phyloP scores from a whole-genome alignment of 2,888 invertebrate species.

The Actias luna region DNA sequence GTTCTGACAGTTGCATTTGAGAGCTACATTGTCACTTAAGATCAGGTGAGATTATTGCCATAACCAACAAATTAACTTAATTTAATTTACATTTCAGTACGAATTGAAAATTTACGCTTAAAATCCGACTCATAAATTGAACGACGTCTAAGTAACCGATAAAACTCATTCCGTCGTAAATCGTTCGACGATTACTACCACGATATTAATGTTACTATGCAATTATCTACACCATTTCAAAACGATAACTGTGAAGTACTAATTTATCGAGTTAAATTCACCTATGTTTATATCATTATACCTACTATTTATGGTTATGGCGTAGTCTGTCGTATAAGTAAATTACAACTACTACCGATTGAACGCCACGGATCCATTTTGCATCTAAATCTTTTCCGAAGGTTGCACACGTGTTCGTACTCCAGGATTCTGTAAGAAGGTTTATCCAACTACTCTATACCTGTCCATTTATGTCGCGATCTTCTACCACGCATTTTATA shows the following conservation, averaged over 20 bases:
- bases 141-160: slow-evolving; percentile 7
- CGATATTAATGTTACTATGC: neutral
- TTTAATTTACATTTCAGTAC: slow-evolving; percentile 6
- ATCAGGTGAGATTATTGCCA: neutral
- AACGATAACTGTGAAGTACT: neutral
- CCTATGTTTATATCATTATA: neutral
- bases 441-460: too few species aligned
- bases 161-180: slow-evolving; percentile 1
- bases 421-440: too few species aligned
- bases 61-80: slow-evolving; percentile 11
- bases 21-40: neutral
- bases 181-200: neutral
- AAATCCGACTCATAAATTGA: slow-evolving; percentile 5
- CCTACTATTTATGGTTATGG: neutral
- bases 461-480: too few species aligned
- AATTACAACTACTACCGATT: too few species aligned
- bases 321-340: neutral
- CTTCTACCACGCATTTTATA: neutral
- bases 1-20: too few species aligned
- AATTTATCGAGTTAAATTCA: neutral
- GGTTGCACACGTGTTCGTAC: too few species aligned
- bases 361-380: too few species aligned
- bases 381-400: too few species aligned
- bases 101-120: slow-evolving; percentile 15
- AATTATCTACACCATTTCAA: slow-evolving; percentile 11